A percentile compares a stretch with the other conserved stretches of the same genome.
Conservation (phyloP, 2,888 invertebrate genomes). For the Pantelozetes paolii region DNA sequence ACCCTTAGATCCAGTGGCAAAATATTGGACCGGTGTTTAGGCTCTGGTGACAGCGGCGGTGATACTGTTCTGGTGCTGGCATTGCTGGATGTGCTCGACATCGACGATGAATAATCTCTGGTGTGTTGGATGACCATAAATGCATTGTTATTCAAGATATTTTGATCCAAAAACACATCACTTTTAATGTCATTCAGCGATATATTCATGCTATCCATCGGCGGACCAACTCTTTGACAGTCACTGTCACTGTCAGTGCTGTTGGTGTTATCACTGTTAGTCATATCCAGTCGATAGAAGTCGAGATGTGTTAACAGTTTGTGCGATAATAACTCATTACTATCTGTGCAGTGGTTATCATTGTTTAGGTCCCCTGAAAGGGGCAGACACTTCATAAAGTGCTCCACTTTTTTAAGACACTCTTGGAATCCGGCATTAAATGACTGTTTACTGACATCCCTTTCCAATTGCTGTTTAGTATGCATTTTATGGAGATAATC, state of each 20-base stretch:
- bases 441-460: not conserved
- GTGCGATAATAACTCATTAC: not conserved
- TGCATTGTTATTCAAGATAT: not conserved
- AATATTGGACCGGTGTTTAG: not conserved
- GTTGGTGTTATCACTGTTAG: not conserved
- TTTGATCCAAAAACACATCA: not conserved
- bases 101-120: not conserved
- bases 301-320: constrained; percentile 22
- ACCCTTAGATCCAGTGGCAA: not conserved
- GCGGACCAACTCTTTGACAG: too few relatives aligned
- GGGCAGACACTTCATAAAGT: constrained; percentile 18
- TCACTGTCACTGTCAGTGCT: not conserved
- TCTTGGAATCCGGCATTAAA: constrained; percentile 82
- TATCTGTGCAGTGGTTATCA: not conserved
- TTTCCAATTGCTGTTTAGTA: not conserved
- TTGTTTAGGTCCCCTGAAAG: not conserved
- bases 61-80: not conserved
- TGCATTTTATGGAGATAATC: constrained; percentile 42
- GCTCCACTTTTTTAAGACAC: constrained; percentile 73
- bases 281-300: not conserved
- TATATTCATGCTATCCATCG: not conserved
- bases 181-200: too few relatives aligned
- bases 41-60: not conserved
- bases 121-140: constrained; percentile 19
- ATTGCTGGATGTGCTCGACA: not conserved